A percentile compares a stretch with the other conserved stretches of the same genome.
Evolutionary conservation across 2,888 invertebrate species (phyloP).

Genomic region (Xestia rhomboidea): DNA sequence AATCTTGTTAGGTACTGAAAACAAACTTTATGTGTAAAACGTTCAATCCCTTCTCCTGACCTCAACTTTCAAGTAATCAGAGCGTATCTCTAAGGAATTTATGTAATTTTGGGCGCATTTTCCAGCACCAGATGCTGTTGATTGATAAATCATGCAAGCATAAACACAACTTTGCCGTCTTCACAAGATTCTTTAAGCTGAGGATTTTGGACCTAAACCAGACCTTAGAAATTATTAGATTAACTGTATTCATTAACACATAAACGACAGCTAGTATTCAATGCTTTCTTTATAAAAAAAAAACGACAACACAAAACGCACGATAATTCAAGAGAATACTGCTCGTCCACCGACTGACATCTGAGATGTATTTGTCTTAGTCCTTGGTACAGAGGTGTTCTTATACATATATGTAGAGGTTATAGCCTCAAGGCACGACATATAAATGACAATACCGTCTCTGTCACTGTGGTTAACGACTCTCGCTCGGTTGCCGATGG

Average conservation of each 20-base stretch:
- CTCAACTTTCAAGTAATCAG: background rate
- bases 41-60: background rate
- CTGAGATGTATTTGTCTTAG: slow-evolving; percentile 19
- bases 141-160: background rate
- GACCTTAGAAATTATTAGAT: background rate
- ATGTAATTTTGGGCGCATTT: background rate
- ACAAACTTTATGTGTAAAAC: slow-evolving; percentile 8
- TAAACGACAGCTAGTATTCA: background rate
- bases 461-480: slow-evolving; percentile 63
- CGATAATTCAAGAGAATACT: background rate
- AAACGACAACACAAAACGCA: no score
- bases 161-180: background rate
- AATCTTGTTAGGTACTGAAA: background rate
- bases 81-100: background rate
- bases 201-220: background rate
- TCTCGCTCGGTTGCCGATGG: slow-evolving; percentile 41
- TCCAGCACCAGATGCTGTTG: background rate
- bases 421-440: slow-evolving; percentile 38
- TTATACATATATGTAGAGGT: slow-evolving; percentile 25
- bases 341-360: slow-evolving; percentile 12
- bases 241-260: background rate
- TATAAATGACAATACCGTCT: slow-evolving; percentile 46
- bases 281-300: background rate
- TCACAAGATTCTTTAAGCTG: background rate
- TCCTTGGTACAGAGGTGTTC: slow-evolving; percentile 1